Percentiles rank a stretch among this genome's conserved stretches.
Conservation (phyloP, 2,113 vertebrate species). For the Callithrix jacchus region DNA sequence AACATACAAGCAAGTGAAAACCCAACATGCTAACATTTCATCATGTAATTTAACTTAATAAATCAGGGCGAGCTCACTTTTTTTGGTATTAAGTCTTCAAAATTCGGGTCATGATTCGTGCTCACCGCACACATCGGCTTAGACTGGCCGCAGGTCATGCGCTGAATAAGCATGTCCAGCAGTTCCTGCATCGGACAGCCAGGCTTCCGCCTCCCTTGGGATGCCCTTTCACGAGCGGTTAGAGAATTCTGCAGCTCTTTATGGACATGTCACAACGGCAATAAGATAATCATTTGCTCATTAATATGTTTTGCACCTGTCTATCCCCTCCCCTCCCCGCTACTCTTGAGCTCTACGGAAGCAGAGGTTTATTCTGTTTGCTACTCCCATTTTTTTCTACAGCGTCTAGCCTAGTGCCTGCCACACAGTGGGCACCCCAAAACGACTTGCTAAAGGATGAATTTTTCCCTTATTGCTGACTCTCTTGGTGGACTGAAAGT, state of each 20-base stretch:
- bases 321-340: neutral
- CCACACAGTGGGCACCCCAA: neutral
- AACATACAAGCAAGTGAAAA: too few species aligned
- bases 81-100: neutral
- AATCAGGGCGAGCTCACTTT: neutral
- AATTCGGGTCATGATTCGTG: neutral
- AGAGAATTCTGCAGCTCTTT: neutral
- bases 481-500: neutral
- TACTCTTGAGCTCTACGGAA: rapidly evolving
- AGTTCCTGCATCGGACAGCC: neutral
- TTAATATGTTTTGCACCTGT: too few species aligned
- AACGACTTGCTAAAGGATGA: too few species aligned
- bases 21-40: neutral
- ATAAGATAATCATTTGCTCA: neutral
- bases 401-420: neutral
- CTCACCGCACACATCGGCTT: neutral
- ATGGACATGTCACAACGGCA: too few species aligned
- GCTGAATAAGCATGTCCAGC: rapidly evolving
- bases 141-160: rapidly evolving
- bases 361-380: too few species aligned
- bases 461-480: neutral
- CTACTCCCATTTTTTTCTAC: neutral
- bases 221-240: neutral
- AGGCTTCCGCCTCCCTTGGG: too few species aligned
- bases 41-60: neutral